Evolutionary conservation across 2,797 vertebrate species (phyloP), one percentile per base, ranked within the genome.

Genomic region (Scyliorhinus canicula): DNA sequence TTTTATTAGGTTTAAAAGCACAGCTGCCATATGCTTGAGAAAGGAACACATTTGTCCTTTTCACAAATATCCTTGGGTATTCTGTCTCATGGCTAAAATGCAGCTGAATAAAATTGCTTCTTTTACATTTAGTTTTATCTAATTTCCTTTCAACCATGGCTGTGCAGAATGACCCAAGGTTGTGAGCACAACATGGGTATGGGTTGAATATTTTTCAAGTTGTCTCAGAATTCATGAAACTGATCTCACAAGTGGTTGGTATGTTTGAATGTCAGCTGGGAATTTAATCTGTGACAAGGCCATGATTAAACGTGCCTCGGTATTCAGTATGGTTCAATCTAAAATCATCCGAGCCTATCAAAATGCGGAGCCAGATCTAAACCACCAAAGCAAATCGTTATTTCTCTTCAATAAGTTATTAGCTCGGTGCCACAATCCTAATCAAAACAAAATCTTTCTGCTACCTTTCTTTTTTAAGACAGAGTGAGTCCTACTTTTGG

Each of bases 1-100:
- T 71, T 94, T 94, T 94, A 94, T 69, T 94, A 69, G 67, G 67
- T 52, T 74, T 71, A 74, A 94, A 94, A 55, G 52, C 93, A 35
- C 55, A 52, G 67, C 44, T 52, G 67, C 35, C 26, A 6, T 94
- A 69, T 69, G 67, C 65, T n/a, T 67, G 86, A 60, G 16, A 9
- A 24, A 63, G 55, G 86, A 40, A 40, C 35, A 24, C 57, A 44
- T 40, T 91, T 40, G 60, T 63, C 57, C 35, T 91, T 90, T 91
- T 91, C 35, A 40, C 57, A 63, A n/a, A 91, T 57, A 91, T 91
- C 57, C 57, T 63, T 31, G 93, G n/a, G 67, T 60, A 52, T 93
- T 69, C 47, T 50, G 47, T 31, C 63, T 74, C 50, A 28, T n/a
- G 44, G 67, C 16, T 93, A 50, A 93, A 93, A 71, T 71, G 28